These are phyloP conservation scores for Trichoplusia ni DNA, from an alignment of 1,140 invertebrate species.

Conservation along the genomic window DNA sequence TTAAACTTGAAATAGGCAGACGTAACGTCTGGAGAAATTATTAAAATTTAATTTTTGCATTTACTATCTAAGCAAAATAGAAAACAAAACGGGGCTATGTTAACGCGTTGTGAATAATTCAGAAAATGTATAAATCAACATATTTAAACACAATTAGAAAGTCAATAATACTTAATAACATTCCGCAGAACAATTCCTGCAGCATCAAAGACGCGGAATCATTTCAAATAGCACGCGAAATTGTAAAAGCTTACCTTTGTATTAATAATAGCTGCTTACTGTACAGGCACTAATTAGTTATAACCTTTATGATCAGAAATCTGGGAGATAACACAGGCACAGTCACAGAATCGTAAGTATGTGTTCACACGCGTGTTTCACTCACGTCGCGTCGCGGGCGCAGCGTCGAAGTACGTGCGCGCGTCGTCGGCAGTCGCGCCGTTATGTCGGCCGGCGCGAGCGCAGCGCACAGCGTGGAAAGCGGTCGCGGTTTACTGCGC, in stretches of 20 bases:
- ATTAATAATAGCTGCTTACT: neutral
- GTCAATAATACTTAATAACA: slow-evolving; percentile 34
- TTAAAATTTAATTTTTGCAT: neutral
- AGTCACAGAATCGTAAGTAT: slow-evolving; percentile 21
- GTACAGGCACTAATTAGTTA: neutral
- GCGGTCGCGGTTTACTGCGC: slow-evolving; percentile 30
- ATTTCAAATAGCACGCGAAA: slow-evolving; percentile 16
- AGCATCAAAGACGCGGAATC: slow-evolving; percentile 28
- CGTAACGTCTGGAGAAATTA: neutral
- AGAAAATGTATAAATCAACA: slow-evolving; percentile 33
- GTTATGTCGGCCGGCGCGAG: slow-evolving; percentile 29
- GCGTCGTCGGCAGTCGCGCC: slow-evolving; percentile 15
- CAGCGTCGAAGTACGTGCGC: slow-evolving; percentile 1
- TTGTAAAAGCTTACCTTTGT: slow-evolving; percentile 2
- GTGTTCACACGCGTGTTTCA: slow-evolving; percentile 28
- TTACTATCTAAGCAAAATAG: slow-evolving; percentile 4
- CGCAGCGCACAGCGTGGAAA: slow-evolving; percentile 37
- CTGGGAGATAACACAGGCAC: slow-evolving; percentile 17
- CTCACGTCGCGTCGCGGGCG: slow-evolving; percentile 18
- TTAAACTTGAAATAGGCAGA: neutral
- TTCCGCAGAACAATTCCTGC: slow-evolving; percentile 31
- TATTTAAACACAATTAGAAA: slow-evolving; percentile 34
- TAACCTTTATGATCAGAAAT: neutral
- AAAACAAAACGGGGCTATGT: slow-evolving; percentile 17
- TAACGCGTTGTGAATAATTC: slow-evolving; percentile 18